A percentile compares a stretch with the other conserved stretches of the same genome.
Conservation (phyloP, 2,797 vertebrate species). For the Eulemur albifrons region DNA sequence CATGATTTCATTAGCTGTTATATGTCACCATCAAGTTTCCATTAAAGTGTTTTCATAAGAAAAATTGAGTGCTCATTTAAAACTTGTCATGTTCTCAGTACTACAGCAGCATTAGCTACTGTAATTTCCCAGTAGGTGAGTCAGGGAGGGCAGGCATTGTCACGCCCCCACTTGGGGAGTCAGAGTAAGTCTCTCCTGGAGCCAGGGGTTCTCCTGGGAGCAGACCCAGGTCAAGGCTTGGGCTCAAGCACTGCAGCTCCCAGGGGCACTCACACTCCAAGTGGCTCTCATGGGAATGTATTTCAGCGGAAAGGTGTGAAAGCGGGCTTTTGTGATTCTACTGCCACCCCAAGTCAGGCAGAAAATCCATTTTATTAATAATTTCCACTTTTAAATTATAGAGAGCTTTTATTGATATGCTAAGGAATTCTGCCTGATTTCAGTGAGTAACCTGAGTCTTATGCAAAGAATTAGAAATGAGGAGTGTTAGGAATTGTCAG, state of each 20-base stretch:
- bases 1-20: background rate
- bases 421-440: background rate
- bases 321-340: background rate
- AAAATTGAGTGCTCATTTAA: constrained; percentile 11
- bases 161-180: fast-evolving
- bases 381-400: background rate
- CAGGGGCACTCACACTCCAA: fast-evolving
- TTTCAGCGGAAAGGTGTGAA: background rate
- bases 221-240: background rate
- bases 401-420: background rate
- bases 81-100: background rate
- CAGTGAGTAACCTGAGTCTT: background rate
- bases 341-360: background rate
- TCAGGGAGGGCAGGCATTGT: background rate
- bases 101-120: background rate
- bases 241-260: background rate
- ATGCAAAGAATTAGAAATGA: background rate
- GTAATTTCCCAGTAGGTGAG: background rate
- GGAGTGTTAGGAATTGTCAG: background rate
- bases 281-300: background rate
- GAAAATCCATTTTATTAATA: background rate
- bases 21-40: background rate
- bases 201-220: background rate
- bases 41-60: background rate
- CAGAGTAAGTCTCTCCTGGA: background rate